Evolutionary conservation across 2,797 vertebrate species (phyloP), one percentile per base, ranked within the genome.

Genomic region (Anguilla marmorata): DNA sequence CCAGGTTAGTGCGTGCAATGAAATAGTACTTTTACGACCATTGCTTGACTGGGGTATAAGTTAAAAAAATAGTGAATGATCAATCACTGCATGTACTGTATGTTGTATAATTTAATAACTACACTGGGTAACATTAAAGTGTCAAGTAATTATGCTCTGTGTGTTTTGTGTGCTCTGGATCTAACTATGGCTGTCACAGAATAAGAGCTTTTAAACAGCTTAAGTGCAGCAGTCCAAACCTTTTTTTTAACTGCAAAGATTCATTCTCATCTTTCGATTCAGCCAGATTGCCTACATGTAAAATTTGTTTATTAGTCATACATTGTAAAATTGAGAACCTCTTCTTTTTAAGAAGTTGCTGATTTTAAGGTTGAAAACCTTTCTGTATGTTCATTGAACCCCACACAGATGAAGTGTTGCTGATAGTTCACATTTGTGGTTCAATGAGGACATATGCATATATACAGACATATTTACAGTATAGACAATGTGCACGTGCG

Each of bases 1-100:
- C 93, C 98, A 99, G 95, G 98, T 99, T 94, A 93, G 96, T 88
- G 27, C 72, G 48, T 45, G 82, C 58, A n/a, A 14, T 37, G 6
- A 3, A 66, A 45, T 7, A 7, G 1, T 12, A 33, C 27, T 82
- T 83, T 83, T 83, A 83, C 76, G 19, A 33, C 27, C 7, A 82
- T 50, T 82, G 37, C 14, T 21, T 21, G 45, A 82, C 79, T 82
- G 19, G 79, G 2, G 41, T 45, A 82, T 48, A 82, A 82, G 8
- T 19, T 5, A 82, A 33, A 41, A 33, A 79, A 16, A 19, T 79
- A 50, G 48, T 21, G 50, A 84, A 52, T 14, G 19, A 41, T 52
- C 11, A 50, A 24, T 83, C 37, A 83, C 21, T 83, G 45, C 80
- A 82, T 2, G 41, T 54, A 54, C 8, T 2, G 41, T 54, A 54